These are phyloP conservation scores for Montifringilla adamsi DNA, from an alignment of 2,113 vertebrate species.

Conservation along the genomic window DNA sequence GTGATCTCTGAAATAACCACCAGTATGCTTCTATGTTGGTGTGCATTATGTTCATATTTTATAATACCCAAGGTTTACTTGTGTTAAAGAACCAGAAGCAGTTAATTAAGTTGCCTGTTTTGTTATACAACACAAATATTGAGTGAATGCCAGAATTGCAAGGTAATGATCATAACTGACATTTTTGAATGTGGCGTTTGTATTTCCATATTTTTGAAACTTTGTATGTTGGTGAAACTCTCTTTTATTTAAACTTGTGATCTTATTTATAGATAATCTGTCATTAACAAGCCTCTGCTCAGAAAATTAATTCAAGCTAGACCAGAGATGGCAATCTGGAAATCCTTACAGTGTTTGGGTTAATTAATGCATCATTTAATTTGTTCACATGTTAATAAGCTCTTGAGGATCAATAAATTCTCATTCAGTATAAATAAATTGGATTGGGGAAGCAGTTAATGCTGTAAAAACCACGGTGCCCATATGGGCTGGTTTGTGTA, in stretches of 20 bases:
- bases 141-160: background rate
- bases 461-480: background rate
- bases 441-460: background rate
- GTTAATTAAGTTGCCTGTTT: background rate
- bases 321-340: background rate
- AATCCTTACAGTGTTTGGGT: background rate
- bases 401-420: conserved; percentile 33
- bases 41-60: background rate
- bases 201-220: background rate
- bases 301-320: background rate
- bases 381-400: conserved; percentile 6
- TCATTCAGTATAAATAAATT: conserved; percentile 16
- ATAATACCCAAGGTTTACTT: background rate
- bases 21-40: background rate
- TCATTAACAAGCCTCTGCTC: background rate
- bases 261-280: background rate
- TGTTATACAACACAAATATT: background rate
- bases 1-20: background rate
- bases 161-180: background rate
- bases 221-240: background rate
- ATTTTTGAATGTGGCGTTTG: background rate
- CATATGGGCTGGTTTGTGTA: background rate
- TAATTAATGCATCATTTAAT: conserved; percentile 22
- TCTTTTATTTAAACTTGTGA: background rate
- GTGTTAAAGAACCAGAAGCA: background rate